Base-by-base conservation (phyloP, 2,888 invertebrate genomes). In the Dinocampus coccinellae region DNA sequence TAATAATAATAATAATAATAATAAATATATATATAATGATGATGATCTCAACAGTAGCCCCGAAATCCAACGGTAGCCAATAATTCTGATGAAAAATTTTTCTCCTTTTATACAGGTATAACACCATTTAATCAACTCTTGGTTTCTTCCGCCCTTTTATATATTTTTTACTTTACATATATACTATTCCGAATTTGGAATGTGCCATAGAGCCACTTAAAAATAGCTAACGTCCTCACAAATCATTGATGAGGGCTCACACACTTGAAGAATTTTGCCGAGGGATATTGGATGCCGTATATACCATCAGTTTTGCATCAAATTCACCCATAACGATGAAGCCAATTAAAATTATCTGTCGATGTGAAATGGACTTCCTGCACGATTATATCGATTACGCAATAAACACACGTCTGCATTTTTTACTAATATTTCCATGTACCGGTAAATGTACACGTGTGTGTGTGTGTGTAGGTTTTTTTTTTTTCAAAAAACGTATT, bases 211-310 rank as follows among this genome's bases (percentile, higher is more conserved):
- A 73, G 76, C 77, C 77, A 77, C 76, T 77, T 77, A 77, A 77
- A 77, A 77, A 76, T 77, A 75, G 74, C 74, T 22, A 29, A 63
- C 72, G 75, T 75, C 72, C 73, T 58, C 73, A 77, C 76, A 77
- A 77, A 77, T 77, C 77, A 77, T 76, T 74, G 73, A 66, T 52
- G 57, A 64, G 39, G 60, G 52, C 52, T 36, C 63, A 60, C 64
- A 39, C 64, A 29, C 53, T 52, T 66, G 64, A 55, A 58, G 47
- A 42, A 29, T 62, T 29, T 63, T 42, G 57, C 33, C 34, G 55
- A 24, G 65, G 53, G 34, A 26, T 58, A 42, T 57, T 58, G 42
- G 10, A 29, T 34, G 29, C 34, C 29, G 33, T 29, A 34, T 42
- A 65, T 16, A 60, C 20, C 36, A 34, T 36, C 39, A 55, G 64